phyloP scores from a whole-genome alignment of 2,113 vertebrate species.

The Motacilla tschutschensis region DNA sequence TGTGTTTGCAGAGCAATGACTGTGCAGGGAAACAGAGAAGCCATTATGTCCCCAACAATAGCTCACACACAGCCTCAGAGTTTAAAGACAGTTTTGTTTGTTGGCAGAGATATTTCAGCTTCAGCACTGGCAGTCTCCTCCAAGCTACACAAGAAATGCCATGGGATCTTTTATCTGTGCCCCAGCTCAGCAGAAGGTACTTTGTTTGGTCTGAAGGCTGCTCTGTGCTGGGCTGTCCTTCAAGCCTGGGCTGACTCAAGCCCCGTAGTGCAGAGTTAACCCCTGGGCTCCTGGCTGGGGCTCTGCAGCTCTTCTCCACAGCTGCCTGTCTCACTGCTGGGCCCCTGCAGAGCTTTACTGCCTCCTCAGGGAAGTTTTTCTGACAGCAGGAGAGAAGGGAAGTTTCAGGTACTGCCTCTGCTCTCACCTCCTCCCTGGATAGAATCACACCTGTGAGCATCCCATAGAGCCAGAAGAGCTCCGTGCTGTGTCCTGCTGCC shows the following conservation, averaged over 20 bases:
- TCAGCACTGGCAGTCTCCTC: conserved; percentile 56
- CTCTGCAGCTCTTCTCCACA: neutral
- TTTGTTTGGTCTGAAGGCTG: conserved; percentile 44
- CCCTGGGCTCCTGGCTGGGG: neutral
- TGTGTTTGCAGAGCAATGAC: conserved; percentile 17
- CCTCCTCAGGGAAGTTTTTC: neutral
- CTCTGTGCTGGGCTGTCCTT: conserved; percentile 19
- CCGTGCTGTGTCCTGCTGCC: neutral
- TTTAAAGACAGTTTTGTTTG: conserved; percentile 49
- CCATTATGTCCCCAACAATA: conserved; percentile 56
- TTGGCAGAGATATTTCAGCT: conserved; percentile 45
- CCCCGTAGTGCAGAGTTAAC: neutral
- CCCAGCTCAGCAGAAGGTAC: conserved; percentile 46
- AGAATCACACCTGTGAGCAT: neutral
- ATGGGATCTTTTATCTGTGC: conserved; percentile 29
- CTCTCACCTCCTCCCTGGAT: neutral
- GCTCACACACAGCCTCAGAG: conserved; percentile 50
- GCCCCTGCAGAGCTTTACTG: neutral
- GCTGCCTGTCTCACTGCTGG: neutral
- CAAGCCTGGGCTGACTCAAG: neutral
- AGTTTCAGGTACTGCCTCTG: neutral
- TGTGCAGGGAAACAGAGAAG: conserved; percentile 49
- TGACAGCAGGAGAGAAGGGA: neutral
- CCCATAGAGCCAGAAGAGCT: neutral
- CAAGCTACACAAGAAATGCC: conserved; percentile 31